These are phyloP conservation scores for Plusia festucae DNA, from an alignment of 2,888 invertebrate genomes.

Conservation along the genomic window DNA sequence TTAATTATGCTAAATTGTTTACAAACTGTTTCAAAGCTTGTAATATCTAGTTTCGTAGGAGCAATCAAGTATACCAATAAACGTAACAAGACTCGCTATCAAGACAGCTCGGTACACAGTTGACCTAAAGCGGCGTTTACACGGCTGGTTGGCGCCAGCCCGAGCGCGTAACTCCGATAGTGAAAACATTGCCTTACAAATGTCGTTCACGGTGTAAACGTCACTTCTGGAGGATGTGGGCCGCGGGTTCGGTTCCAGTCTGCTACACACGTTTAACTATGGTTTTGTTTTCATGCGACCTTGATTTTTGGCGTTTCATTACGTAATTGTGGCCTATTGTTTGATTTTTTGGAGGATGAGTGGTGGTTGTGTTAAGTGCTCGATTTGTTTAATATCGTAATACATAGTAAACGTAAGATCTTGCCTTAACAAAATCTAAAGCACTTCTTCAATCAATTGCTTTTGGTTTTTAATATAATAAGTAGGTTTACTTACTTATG, in stretches of 20 bases:
- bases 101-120: conserved; percentile 27
- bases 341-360: conserved; percentile 48
- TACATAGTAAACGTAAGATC: background rate
- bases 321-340: conserved; percentile 68
- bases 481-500: too few species aligned
- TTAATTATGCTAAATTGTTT: too few species aligned
- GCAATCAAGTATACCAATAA: conserved; percentile 10
- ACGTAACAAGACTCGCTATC: conserved; percentile 52
- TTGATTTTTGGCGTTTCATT: conserved; percentile 70
- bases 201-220: conserved; percentile 65
- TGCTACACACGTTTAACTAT: conserved; percentile 77
- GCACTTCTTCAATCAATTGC: too few species aligned
- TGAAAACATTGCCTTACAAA: conserved; percentile 74
- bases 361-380: conserved; percentile 36
- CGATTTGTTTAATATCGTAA: conserved; percentile 39
- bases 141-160: conserved; percentile 72
- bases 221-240: conserved; percentile 81
- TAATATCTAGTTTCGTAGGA: background rate
- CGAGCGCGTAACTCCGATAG: conserved; percentile 79
- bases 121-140: conserved; percentile 75
- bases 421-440: background rate
- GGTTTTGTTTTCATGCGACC: conserved; percentile 83
- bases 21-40: background rate
- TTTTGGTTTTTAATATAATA: too few species aligned
- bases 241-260: conserved; percentile 77